Evolutionary conservation across 2,113 vertebrate species (phyloP).

Genomic region (Melanerpes formicivorus): DNA sequence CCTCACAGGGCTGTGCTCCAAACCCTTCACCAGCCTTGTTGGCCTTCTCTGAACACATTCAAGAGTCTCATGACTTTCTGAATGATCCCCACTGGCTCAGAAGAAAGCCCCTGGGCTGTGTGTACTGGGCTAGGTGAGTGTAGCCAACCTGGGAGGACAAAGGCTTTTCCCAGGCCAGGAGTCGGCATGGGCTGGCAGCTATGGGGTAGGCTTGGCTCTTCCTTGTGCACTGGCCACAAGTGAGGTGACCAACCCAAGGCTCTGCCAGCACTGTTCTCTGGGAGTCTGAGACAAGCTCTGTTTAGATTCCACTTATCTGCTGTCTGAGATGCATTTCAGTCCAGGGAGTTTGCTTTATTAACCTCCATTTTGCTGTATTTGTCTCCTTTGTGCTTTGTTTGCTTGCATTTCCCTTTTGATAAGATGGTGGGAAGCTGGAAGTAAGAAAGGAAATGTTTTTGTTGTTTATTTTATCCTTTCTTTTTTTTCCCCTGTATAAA

Average conservation of each 20-base stretch:
- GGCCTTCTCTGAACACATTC: too few species aligned
- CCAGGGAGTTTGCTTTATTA: neutral
- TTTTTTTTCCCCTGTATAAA: neutral
- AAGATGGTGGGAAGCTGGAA: neutral
- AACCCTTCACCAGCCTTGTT: too few species aligned
- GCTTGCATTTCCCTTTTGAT: neutral
- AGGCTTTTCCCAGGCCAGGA: neutral
- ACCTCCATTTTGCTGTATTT: neutral
- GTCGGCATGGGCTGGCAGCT: fast-evolving
- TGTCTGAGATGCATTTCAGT: neutral
- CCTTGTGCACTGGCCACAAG: neutral
- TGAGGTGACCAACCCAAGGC: fast-evolving
- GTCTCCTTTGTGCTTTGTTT: too few species aligned
- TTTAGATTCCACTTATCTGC: neutral
- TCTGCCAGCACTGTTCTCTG: neutral
- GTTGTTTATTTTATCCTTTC: neutral
- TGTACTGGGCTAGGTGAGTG: neutral
- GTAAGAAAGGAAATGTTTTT: neutral
- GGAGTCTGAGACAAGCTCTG: neutral
- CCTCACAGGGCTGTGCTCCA: too few species aligned
- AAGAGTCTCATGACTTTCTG: neutral
- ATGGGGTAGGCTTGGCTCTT: neutral
- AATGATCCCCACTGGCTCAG: neutral
- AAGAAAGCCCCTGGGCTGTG: neutral
- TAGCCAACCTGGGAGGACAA: fast-evolving